Evolutionary conservation across 2,888 invertebrate species (phyloP), one percentile per base, ranked within the genome.

Genomic region (Sminthurides aquaticus): DNA sequence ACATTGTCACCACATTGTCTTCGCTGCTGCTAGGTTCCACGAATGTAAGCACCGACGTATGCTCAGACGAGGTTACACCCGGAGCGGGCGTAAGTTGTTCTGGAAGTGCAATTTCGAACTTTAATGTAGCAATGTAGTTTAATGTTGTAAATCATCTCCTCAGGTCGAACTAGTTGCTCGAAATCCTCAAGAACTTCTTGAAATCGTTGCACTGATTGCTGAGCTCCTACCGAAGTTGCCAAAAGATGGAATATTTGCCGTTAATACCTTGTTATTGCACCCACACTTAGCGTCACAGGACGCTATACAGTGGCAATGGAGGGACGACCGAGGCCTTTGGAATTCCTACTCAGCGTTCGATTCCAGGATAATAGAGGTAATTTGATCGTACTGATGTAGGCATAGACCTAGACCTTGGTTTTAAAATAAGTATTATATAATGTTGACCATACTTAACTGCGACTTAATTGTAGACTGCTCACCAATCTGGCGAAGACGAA

Each of bases 141-240:
- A 29, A n/a, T 3, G 20, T 34, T 15, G 18, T 58, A 43, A 2
- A 58, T 18, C n/a, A 20, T 52, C 22, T 52, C 15, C 70, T 20
- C 72, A 81, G 78, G 87, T 93, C 74, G 92, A 96, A 78, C 82
- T 97, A 69, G 86, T 96, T 58, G 85, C 92, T 1, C 87, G 97
- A 67, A 89, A 91, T 60, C 96, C 98, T 0, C 95, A 97, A 78
- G 98, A 99, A 79, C 82, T 97, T 74, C 95, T 95, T 79, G 99
- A 99, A 82, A 92, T 99, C 69, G 97, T 98, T 3, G 91, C 93
- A 75, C 83, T 99, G 64, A 96, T 98, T 76, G 97, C 94, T 18
- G 98, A 99, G 81, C 82, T 99, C 73, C 91, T 99, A 91, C 98
- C 98, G 49, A 89, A 91, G 54, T 82, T 99, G 75, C 98, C 98